A percentile compares a stretch with the other conserved stretches of the same genome.
Conservation (phyloP, 2,888 invertebrate species). For the Melanostoma scalare region DNA sequence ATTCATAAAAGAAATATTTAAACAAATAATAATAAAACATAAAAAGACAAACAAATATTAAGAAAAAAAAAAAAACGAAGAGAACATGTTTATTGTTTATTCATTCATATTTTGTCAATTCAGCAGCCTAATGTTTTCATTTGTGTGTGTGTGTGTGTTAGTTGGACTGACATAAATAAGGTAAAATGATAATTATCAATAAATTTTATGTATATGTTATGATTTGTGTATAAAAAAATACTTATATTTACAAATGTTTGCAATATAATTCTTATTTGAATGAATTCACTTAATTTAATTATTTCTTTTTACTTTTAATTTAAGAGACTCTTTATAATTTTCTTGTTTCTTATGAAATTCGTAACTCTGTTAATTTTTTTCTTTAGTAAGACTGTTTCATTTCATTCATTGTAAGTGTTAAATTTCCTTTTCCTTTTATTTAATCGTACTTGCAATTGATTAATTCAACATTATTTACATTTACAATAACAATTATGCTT, state of each 20-base stretch:
- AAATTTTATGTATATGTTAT: constrained; percentile 8
- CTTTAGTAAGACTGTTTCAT: constrained; percentile 33
- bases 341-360: constrained; percentile 35
- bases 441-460: constrained; percentile 19
- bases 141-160: constrained; percentile 4
- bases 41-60: constrained; percentile 18
- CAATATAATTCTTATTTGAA: constrained; percentile 48
- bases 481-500: constrained; percentile 59
- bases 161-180: constrained; percentile 37
- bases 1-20: too few relatives aligned
- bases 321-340: constrained; percentile 26
- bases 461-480: constrained; percentile 67
- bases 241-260: constrained; percentile 56
- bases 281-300: constrained; percentile 15
- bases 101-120: constrained; percentile 13
- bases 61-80: constrained; percentile 19
- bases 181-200: constrained; percentile 40
- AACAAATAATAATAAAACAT: neutral
- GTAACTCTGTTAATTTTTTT: constrained; percentile 38
- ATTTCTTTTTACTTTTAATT: constrained; percentile 51
- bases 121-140: constrained; percentile 56
- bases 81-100: constrained; percentile 18
- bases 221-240: constrained; percentile 54
- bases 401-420: constrained; percentile 56
- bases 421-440: constrained; percentile 13